phyloP scores from a whole-genome alignment of 2,113 vertebrate genomes.

The Athene noctua region DNA sequence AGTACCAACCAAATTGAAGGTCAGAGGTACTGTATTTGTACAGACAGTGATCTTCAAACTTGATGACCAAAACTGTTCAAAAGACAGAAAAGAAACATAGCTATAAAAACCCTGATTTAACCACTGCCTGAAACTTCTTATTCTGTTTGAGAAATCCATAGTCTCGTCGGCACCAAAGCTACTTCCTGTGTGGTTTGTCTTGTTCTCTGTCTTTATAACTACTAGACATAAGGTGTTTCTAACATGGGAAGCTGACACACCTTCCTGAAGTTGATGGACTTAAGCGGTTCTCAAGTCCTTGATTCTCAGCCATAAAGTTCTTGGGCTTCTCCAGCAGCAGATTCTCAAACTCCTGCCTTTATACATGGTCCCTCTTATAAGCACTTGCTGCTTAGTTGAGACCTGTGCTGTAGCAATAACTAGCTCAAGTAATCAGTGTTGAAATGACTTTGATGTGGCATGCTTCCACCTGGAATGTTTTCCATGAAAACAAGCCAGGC shows the following conservation, averaged over 20 bases:
- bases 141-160: not conserved
- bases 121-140: not conserved
- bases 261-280: not conserved
- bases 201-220: not conserved
- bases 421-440: not conserved
- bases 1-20: not conserved
- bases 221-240: not conserved
- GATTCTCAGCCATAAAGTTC: not conserved
- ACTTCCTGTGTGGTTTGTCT: not conserved
- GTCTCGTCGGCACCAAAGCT: not conserved
- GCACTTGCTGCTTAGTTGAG: not conserved
- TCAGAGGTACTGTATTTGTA: not conserved
- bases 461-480: not conserved
- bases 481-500: not conserved
- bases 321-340: not conserved
- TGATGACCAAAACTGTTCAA: not conserved
- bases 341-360: not conserved
- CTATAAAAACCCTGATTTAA: not conserved
- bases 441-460: not conserved
- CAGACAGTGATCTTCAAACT: not conserved
- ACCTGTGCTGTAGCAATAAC: not conserved
- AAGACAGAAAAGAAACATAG: not conserved
- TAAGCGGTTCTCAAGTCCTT: not conserved
- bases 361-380: not conserved
- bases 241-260: not conserved